These are phyloP conservation scores for Acrocephalus scirpaceus DNA, from an alignment of 2,797 vertebrate species.

Conservation along the genomic window DNA sequence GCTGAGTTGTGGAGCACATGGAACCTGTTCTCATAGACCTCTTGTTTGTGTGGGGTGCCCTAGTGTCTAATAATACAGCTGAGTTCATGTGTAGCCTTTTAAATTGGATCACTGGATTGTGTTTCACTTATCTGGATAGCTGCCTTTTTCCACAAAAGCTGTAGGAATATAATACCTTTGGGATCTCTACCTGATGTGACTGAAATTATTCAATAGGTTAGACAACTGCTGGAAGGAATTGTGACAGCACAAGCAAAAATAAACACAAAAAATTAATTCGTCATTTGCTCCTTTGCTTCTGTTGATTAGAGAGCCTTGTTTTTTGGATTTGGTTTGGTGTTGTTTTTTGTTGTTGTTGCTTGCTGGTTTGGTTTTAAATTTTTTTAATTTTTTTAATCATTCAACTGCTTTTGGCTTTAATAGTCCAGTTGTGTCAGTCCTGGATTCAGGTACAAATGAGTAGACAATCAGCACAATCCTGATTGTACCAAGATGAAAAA, in stretches of 20 bases:
- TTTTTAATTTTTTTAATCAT: neutral
- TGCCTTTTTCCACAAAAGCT: conserved; percentile 2
- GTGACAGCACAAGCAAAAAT: neutral
- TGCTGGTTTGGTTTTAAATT: neutral
- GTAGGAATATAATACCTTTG: neutral
- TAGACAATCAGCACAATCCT: neutral
- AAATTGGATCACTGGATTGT: neutral
- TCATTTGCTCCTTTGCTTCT: neutral
- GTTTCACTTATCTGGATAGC: neutral
- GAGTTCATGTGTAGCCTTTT: neutral
- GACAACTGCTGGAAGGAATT: neutral
- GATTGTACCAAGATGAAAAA: neutral
- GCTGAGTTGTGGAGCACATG: neutral
- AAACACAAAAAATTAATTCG: neutral
- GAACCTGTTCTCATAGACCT: neutral
- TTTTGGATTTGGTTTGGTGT: neutral
- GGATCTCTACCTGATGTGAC: neutral
- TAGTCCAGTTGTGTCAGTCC: neutral
- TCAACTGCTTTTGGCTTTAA: neutral
- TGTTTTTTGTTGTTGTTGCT: neutral
- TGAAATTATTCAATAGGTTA: neutral
- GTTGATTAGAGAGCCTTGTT: neutral
- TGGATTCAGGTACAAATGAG: neutral
- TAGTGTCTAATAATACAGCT: neutral
- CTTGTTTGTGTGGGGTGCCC: neutral